Conservation (phyloP, 2,888 invertebrate species). For the Myopa testacea region DNA sequence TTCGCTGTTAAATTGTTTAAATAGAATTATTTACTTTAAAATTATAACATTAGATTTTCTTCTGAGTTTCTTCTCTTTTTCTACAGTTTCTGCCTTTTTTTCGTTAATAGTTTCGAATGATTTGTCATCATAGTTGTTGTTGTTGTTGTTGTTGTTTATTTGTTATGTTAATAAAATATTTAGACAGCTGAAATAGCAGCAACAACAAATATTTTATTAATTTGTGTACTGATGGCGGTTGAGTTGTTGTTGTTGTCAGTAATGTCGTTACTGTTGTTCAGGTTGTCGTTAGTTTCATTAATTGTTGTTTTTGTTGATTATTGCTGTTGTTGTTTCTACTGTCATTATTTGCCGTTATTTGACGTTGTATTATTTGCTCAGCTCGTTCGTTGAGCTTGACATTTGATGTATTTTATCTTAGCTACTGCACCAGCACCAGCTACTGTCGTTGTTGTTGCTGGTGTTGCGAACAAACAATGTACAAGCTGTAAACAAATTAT, state of each 20-base stretch:
- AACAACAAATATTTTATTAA: not conserved
- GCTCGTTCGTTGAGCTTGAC: too few relatives aligned
- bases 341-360: not conserved
- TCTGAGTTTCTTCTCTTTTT: too few relatives aligned
- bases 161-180: not conserved
- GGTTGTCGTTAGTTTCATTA: not conserved
- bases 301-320: slow-evolving; percentile 8
- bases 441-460: slow-evolving; percentile 1
- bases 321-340: slow-evolving; percentile 13
- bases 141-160: too few relatives aligned
- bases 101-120: too few relatives aligned
- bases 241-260: slow-evolving; percentile 16
- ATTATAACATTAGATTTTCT: too few relatives aligned
- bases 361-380: too few relatives aligned
- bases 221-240: not conserved
- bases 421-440: not conserved
- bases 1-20: too few relatives aligned
- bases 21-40: too few relatives aligned
- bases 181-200: not conserved
- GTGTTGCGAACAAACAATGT: slow-evolving; percentile 3
- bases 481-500: slow-evolving; percentile 17
- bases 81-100: too few relatives aligned
- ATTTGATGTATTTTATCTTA: not conserved
- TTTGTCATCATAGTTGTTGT: too few relatives aligned
- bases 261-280: not conserved